A percentile compares a stretch with the other conserved stretches of the same genome.
Conservation (phyloP, 2,888 invertebrate genomes). For the Chelonus formosanus region DNA sequence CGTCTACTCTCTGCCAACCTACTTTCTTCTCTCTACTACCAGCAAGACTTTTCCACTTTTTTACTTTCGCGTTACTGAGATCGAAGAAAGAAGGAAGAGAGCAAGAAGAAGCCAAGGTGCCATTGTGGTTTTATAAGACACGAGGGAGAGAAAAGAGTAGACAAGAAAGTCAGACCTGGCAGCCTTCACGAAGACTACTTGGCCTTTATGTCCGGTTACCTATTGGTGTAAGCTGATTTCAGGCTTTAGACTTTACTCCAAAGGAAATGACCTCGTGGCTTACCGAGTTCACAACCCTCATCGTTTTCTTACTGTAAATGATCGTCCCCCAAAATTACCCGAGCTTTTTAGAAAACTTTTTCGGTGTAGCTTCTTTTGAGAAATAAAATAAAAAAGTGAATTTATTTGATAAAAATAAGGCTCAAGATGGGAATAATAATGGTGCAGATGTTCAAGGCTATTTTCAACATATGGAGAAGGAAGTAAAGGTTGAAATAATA, state of each 20-base stretch:
- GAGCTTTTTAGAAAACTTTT: background rate
- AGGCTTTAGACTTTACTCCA: slow-evolving; percentile 19
- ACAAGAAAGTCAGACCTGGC: slow-evolving; percentile 15
- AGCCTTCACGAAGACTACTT: slow-evolving; percentile 10
- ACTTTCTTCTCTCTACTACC: slow-evolving; percentile 37
- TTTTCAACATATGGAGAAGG: too few relatives aligned
- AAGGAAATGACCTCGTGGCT: slow-evolving; percentile 23
- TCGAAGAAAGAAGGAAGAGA: slow-evolving; percentile 27
- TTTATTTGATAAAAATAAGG: too few relatives aligned
- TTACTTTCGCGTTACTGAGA: slow-evolving; percentile 19
- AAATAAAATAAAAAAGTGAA: too few relatives aligned
- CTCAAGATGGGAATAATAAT: too few relatives aligned
- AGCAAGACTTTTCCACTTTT: slow-evolving; percentile 27
- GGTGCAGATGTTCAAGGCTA: too few relatives aligned
- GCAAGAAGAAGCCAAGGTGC: slow-evolving; percentile 25
- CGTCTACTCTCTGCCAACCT: slow-evolving; percentile 36
- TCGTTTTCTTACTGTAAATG: slow-evolving; percentile 8
- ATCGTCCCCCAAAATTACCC: slow-evolving; percentile 5
- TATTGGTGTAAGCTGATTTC: slow-evolving; percentile 43
- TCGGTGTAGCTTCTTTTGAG: too few relatives aligned
- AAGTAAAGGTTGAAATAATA: too few relatives aligned
- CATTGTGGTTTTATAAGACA: slow-evolving; percentile 50
- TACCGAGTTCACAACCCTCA: slow-evolving; percentile 14
- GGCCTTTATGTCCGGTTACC: slow-evolving; percentile 29
- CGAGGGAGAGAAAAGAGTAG: slow-evolving; percentile 34